phyloP scores from a whole-genome alignment of 2,113 vertebrate species.

The Alces alces region DNA sequence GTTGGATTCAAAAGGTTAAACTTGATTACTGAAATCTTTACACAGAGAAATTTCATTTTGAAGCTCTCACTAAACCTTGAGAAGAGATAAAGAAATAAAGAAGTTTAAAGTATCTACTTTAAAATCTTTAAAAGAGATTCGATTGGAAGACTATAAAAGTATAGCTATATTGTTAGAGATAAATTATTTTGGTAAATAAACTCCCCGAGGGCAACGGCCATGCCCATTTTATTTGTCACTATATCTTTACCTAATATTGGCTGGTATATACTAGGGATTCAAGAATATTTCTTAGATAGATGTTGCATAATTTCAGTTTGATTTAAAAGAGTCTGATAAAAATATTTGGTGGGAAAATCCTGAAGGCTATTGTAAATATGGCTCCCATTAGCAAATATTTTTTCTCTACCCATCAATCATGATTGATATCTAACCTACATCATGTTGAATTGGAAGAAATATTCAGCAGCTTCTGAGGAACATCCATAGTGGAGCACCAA shows the following conservation, averaged over 20 bases:
- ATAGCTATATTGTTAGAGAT: not conserved
- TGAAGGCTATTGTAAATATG: not conserved
- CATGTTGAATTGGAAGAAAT: not conserved
- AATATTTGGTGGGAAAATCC: not conserved
- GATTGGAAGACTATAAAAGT: not conserved
- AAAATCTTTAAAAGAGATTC: not conserved
- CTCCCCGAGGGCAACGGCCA: not conserved
- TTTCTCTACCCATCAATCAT: not conserved
- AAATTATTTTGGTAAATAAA: not conserved
- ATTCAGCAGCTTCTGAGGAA: not conserved
- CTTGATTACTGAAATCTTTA: conserved; percentile 23
- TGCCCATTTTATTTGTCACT: not conserved
- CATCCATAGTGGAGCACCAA: not conserved
- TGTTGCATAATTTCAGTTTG: not conserved
- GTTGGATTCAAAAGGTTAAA: conserved; percentile 27
- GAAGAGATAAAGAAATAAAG: not conserved
- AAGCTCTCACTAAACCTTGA: not conserved
- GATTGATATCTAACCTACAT: not conserved
- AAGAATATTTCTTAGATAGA: not conserved
- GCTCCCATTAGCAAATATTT: not conserved
- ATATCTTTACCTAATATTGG: not conserved
- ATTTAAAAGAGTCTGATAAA: not conserved
- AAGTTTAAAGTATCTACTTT: not conserved
- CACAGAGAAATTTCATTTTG: not conserved
- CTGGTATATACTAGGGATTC: not conserved